Evolutionary conservation across 2,113 vertebrate genomes (phyloP).

Genomic region (Eulemur macaco): DNA sequence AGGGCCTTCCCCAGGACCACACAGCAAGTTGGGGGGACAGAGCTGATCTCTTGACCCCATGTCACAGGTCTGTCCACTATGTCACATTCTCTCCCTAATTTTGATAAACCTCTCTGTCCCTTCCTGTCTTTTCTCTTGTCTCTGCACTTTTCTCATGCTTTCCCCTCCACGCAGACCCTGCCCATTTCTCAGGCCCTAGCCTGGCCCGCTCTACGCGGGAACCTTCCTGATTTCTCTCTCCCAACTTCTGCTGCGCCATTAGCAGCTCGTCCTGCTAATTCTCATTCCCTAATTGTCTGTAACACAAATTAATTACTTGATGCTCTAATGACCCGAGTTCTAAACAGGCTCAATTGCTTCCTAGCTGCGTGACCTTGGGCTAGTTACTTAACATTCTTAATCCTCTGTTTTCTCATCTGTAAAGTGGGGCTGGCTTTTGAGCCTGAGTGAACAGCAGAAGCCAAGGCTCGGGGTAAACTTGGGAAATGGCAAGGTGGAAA

Average conservation of each 20-base stretch:
- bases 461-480: not conserved
- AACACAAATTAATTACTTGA: conserved; percentile 56
- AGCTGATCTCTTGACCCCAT: not conserved
- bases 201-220: not conserved
- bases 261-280: conserved; percentile 6
- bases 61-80: not conserved
- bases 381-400: conserved; percentile 63
- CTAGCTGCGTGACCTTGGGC: conserved; percentile 63
- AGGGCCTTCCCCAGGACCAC: not conserved
- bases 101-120: not conserved
- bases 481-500: not conserved
- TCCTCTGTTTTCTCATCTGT: conserved; percentile 59
- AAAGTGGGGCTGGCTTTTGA: not conserved
- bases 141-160: not conserved
- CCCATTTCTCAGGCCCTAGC: not conserved
- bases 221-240: not conserved
- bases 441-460: not conserved
- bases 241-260: not conserved
- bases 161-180: not conserved
- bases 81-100: not conserved
- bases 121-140: not conserved
- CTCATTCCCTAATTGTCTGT: conserved; percentile 61
- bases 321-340: conserved; percentile 66
- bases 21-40: not conserved
- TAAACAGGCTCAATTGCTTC: conserved; percentile 56